Base-by-base conservation (phyloP, 2,797 vertebrate genomes). In the Orestias chungarensis region DNA sequence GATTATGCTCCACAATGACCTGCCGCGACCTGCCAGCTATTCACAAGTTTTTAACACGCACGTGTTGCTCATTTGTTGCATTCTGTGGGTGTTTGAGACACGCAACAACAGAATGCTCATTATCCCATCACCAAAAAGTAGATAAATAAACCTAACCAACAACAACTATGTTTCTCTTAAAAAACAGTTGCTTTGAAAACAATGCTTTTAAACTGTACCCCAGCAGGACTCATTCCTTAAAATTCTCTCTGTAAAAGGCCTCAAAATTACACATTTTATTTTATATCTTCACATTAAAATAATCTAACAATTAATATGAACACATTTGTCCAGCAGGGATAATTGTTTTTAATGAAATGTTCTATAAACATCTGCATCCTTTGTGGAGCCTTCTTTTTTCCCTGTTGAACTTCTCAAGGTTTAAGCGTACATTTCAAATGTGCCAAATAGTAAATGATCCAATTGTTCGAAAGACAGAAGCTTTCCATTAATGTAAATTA, bases 11-110 rank as follows among this genome's bases (percentile, higher is more conserved):
- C 33, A n/a, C 71, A 62, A 47, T 76, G 84, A 86, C 85, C 80
- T 55, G 71, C 71, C 64, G 70, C 61, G 82, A 76, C 79, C 71
- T 46, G 66, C 71, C 73, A 82, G 82, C 82, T 88, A 85, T 82
- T 87, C 76, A 80, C 73, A 70, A 80, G 43, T 47, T 87, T 82
- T 85, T 68, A 54, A 81, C 91, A 69, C 87, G 87, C 82, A 87
- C 89, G 38, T 15, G 6, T 79, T 80, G 82, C 68, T 72, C 86
- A 87, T 82, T 75, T 67, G 74, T 72, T 74, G 57, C 73, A 57
- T 73, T 73, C 61, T 75, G 85, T 88, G 86, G 84, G 88, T n/a
- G 85, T 87, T 78, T 47, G 75, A 57, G 70, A 84, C 66, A 35
- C 75, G 57, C 73, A n/a, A 73, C 86, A 75, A 62, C 54, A 76